These are phyloP conservation scores for Entelurus aequoreus DNA, from an alignment of 2,113 vertebrate species.

Conservation along the genomic window DNA sequence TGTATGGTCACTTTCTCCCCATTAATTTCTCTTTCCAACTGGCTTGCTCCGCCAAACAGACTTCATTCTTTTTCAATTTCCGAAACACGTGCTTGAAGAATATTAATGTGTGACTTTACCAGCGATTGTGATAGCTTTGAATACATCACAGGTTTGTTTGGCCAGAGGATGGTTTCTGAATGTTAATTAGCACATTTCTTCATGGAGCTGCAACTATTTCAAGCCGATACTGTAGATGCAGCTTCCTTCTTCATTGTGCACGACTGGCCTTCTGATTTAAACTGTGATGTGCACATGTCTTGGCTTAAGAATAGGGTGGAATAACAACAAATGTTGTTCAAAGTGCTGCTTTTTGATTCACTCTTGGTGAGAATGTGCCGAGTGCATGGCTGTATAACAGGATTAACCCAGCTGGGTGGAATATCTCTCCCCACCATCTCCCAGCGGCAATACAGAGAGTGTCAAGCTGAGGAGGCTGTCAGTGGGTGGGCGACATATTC, in stretches of 20 bases:
- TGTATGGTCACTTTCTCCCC: slow-evolving; percentile 65
- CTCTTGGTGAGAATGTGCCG: slow-evolving; percentile 44
- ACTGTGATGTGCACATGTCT: background rate
- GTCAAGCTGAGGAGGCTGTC: slow-evolving; percentile 57
- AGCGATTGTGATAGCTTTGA: slow-evolving; percentile 48
- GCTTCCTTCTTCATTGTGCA: slow-evolving; percentile 2
- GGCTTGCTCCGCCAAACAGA: slow-evolving; percentile 70
- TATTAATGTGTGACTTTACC: slow-evolving; percentile 61
- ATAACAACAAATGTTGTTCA: slow-evolving; percentile 14
- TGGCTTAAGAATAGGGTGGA: background rate
- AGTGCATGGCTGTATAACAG: slow-evolving; percentile 53
- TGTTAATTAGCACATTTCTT: slow-evolving; percentile 47
- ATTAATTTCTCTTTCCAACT: slow-evolving; percentile 72
- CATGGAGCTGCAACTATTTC: slow-evolving; percentile 35
- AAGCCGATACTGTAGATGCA: slow-evolving; percentile 26
- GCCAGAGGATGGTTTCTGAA: slow-evolving; percentile 29
- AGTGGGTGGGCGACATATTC: slow-evolving; percentile 64
- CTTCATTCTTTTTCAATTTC: slow-evolving; percentile 60
- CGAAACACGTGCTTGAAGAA: slow-evolving; percentile 58
- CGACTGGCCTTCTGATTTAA: background rate
- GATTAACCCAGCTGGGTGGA: slow-evolving; percentile 55
- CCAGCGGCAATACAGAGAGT: slow-evolving; percentile 54
- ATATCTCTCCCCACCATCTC: slow-evolving; percentile 57
- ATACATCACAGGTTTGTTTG: slow-evolving; percentile 52
- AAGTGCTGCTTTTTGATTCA: slow-evolving; percentile 32